Conservation (phyloP, 2,888 invertebrate species). For the Sphaerophoria rueppellii region DNA sequence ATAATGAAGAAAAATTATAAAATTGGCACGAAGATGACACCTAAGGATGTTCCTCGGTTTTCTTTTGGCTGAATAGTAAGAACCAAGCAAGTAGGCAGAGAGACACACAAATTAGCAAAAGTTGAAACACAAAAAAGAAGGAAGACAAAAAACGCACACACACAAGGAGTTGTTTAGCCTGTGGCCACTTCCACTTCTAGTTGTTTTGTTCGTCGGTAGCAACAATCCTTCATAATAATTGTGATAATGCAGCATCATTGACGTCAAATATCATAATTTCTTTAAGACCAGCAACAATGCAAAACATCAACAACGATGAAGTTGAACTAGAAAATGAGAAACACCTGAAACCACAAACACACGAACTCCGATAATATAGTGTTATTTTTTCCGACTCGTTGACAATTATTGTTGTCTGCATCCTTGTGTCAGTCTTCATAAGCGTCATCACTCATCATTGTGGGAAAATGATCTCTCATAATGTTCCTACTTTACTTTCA, state of each 20-base stretch:
- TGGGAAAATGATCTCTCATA: conserved; percentile 69
- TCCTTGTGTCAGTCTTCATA: conserved; percentile 65
- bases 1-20: conserved; percentile 70
- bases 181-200: conserved; percentile 68
- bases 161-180: conserved; percentile 46
- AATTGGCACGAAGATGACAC: conserved; percentile 72
- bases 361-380: conserved; percentile 35
- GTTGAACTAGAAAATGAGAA: conserved; percentile 31
- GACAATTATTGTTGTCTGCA: conserved; percentile 67
- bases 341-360: conserved; percentile 1
- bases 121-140: conserved; percentile 35
- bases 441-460: conserved; percentile 48
- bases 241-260: conserved; percentile 72
- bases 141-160: conserved; percentile 46
- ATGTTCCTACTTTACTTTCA: conserved; percentile 57
- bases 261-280: conserved; percentile 53
- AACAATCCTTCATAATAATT: conserved; percentile 67
- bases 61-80: conserved; percentile 47
- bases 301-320: conserved; percentile 42
- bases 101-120: conserved; percentile 63
- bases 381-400: conserved; percentile 17
- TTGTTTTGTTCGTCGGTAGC: conserved; percentile 17
- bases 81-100: conserved; percentile 24
- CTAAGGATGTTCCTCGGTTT: conserved; percentile 48
- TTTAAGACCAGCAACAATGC: conserved; percentile 22